phyloP scores from a whole-genome alignment of 2,888 invertebrate species.

The Hirtodrosophila trivittata region DNA sequence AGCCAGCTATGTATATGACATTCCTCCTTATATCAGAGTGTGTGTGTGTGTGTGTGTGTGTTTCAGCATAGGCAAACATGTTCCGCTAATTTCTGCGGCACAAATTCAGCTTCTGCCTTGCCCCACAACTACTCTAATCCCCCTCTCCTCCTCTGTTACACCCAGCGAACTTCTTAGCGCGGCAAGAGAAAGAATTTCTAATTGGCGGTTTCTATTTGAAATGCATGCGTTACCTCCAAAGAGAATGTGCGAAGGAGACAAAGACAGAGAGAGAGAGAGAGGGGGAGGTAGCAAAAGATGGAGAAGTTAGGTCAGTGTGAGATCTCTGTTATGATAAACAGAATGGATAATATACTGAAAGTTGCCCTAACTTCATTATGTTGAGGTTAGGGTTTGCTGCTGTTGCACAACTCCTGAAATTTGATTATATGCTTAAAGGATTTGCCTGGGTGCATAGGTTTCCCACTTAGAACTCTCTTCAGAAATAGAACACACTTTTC shows the following conservation, averaged over 20 bases:
- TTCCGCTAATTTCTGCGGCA: conserved; percentile 46
- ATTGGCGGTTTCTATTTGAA: conserved; percentile 43
- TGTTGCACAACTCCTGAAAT: no score
- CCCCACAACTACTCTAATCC: neutral
- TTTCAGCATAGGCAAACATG: conserved; percentile 34
- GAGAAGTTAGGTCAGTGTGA: neutral
- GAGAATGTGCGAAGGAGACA: neutral
- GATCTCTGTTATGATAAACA: conserved; percentile 18
- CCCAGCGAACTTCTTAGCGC: conserved; percentile 33
- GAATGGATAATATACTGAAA: conserved; percentile 35
- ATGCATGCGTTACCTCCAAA: conserved; percentile 43
- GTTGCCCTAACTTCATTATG: neutral
- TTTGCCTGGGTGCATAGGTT: no score
- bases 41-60: conserved; percentile 13
- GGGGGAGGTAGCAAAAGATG: neutral
- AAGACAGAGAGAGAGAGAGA: neutral
- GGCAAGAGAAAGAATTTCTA: conserved; percentile 39
- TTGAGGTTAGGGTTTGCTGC: no score
- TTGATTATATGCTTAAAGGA: no score
- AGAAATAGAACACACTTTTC: no score
- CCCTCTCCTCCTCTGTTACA: no score
- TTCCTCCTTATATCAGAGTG: conserved; percentile 10
- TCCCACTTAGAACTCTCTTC: no score
- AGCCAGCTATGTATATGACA: neutral
- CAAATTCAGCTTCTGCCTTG: conserved; percentile 13